Evolutionary conservation across 2,113 vertebrate genomes (phyloP), one percentile per base, ranked within the genome.

Genomic region (Nibea albiflora): DNA sequence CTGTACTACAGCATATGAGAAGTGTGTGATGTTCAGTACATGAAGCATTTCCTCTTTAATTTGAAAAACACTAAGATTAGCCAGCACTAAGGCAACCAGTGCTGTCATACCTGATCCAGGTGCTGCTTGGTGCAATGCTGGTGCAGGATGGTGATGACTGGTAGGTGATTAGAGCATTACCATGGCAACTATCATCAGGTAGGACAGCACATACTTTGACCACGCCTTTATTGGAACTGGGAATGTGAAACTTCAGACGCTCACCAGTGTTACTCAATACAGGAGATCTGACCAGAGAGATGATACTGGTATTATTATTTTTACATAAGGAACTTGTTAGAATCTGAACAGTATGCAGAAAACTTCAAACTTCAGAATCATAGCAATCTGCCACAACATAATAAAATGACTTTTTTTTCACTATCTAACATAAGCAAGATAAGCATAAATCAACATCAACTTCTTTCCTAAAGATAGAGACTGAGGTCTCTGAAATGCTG

Each of bases 81-180:
- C 24, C 24, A 26, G 24, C 24, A 26, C 24, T 26, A 26, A 35
- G 42, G 4, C 26, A 74, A 44, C 4, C 39, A 3, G 31, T 50
- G 5, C 19, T 19, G 52, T n/a, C 53, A 2, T 64, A 92, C 92
- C 92, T 93, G 67, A 52, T 24, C 92, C 92, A 93, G 46, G 64
- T 60, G 73, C 66, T 86, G 47, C 3, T 78, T 1, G 91, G 92
- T 24, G 4, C 4, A 17, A 90, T 14, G 0, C 7, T 0, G 7
- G 24, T 76, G 76, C 92, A 93, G 56, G 80, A 72, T 1, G 92
- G 92, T 4, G 42, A 50, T 0, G 90, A 90, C 1, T 4, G 26
- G 68, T 93, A 93, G 22, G 56, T 83, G 72, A 92, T 68, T 11
- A 0, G 10, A 44, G 53, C 11, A 1, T 46, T 12, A 24, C 88